Conservation (phyloP, 2,113 vertebrate species). For the Oncorhynchus clarkii region DNA sequence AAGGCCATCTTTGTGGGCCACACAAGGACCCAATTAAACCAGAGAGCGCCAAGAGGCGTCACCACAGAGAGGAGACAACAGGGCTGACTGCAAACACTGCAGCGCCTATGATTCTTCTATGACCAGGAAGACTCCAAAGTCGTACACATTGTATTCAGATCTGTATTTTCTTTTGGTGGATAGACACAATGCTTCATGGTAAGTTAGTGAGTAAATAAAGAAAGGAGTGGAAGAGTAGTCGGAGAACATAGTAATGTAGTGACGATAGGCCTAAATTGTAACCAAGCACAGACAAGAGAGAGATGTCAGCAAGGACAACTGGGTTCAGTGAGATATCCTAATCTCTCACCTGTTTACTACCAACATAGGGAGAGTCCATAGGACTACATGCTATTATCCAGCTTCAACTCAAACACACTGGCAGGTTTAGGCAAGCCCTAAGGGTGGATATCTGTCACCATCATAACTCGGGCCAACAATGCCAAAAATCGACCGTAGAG, state of each 20-base stretch:
- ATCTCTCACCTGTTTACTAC: too few relatives aligned
- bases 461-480: neutral
- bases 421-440: conserved; percentile 28
- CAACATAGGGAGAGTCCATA: neutral
- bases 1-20: conserved; percentile 32
- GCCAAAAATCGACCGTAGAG: too few relatives aligned
- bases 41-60: neutral
- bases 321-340: too few relatives aligned
- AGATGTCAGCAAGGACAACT: too few relatives aligned
- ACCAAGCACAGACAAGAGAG: too few relatives aligned
- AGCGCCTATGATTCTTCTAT: neutral
- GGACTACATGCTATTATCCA: neutral
- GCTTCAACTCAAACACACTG: neutral
- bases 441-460: conserved; percentile 2
- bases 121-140: neutral
- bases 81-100: neutral
- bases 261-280: too few relatives aligned
- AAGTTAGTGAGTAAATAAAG: too few relatives aligned
- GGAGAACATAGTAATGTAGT: too few relatives aligned
- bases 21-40: conserved; percentile 26
- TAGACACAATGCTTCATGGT: too few relatives aligned
- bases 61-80: neutral
- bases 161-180: too few relatives aligned
- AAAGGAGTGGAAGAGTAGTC: too few relatives aligned
- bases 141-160: neutral